phyloP scores from a whole-genome alignment of 2,113 vertebrate genomes.

The Xenopus laevis region DNA sequence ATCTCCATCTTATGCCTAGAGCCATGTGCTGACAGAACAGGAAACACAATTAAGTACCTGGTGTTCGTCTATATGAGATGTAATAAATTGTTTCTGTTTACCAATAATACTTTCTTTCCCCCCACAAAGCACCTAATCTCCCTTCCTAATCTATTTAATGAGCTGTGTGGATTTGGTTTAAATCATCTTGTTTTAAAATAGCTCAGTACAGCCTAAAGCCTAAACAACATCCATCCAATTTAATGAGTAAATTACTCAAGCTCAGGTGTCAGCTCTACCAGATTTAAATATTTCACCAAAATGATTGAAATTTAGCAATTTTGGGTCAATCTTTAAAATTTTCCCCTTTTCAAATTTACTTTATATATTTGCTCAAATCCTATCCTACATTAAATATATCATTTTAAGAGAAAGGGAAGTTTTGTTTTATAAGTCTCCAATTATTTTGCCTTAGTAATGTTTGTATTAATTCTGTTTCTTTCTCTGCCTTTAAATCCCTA shows the following conservation, averaged over 20 bases:
- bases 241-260: slow-evolving; percentile 60
- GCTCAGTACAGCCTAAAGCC: background rate
- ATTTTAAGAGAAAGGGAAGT: no score
- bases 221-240: background rate
- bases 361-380: no score
- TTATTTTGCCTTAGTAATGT: no score
- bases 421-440: no score
- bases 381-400: no score
- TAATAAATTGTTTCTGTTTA: slow-evolving; percentile 17
- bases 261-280: slow-evolving; percentile 33
- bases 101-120: slow-evolving; percentile 34
- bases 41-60: slow-evolving; percentile 42
- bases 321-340: no score
- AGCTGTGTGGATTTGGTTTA: background rate
- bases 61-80: slow-evolving; percentile 30
- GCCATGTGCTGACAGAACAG: slow-evolving; percentile 38
- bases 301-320: no score
- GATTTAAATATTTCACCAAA: background rate
- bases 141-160: slow-evolving; percentile 22
- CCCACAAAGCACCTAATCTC: slow-evolving; percentile 26
- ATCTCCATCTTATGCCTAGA: slow-evolving; percentile 32
- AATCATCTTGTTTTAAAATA: background rate
- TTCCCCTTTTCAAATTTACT: no score
- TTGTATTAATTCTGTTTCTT: no score
- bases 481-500: no score